phyloP scores from a whole-genome alignment of 2,113 vertebrate genomes.

The Maccullochella peelii region DNA sequence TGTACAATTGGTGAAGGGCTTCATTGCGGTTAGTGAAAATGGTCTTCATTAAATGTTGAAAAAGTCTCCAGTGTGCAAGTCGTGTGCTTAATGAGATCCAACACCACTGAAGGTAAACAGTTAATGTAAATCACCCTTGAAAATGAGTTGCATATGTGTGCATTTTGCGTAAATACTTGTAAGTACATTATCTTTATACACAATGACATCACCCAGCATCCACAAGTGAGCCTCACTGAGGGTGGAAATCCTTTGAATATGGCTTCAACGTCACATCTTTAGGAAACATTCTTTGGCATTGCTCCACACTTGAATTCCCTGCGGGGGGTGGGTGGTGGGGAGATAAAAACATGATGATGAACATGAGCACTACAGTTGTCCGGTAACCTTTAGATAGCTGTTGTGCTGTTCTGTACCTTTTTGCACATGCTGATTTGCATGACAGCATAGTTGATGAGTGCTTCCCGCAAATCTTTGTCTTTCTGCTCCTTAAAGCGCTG shows the following conservation, averaged over 20 bases:
- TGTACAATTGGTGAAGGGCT: background rate
- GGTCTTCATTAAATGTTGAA: background rate
- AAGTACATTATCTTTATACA: background rate
- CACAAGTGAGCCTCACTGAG: background rate
- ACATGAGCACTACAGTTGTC: rapidly evolving
- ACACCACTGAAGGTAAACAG: background rate
- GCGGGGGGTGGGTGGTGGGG: slow-evolving; percentile 40
- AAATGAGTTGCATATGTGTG: background rate
- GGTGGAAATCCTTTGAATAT: background rate
- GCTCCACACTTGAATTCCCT: slow-evolving; percentile 97
- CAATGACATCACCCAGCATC: background rate
- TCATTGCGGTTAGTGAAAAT: background rate
- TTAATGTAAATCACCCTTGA: background rate
- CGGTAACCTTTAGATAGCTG: background rate
- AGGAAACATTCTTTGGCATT: slow-evolving; percentile 97
- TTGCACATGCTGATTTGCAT: slow-evolving; percentile 98
- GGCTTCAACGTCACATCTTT: slow-evolving; percentile 89
- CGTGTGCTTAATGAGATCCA: slow-evolving; percentile 2
- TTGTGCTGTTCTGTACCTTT: slow-evolving; percentile 83
- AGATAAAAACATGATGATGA: background rate
- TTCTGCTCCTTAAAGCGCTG: slow-evolving; percentile 93
- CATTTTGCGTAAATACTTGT: background rate
- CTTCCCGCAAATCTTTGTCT: slow-evolving; percentile 91
- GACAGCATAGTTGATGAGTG: slow-evolving; percentile 91
- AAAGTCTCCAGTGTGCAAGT: background rate